Percentiles rank a stretch among this genome's conserved stretches.
Conservation (phyloP, 2,888 invertebrate genomes). For the Diachrysia chrysitis region DNA sequence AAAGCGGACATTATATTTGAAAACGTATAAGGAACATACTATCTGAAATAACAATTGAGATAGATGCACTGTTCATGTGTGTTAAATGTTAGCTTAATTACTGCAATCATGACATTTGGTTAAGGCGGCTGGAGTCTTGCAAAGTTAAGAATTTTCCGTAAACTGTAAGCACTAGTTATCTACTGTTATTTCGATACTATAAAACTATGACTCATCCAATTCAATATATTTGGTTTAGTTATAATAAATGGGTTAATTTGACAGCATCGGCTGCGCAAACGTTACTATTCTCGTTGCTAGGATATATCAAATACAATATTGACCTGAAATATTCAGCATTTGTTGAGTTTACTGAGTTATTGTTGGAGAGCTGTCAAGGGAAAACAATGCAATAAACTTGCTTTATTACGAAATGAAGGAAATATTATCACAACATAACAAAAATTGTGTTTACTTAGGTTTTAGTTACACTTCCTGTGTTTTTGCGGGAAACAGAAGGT, state of each 20-base stretch:
- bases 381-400: slow-evolving; percentile 29
- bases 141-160: neutral
- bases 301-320: slow-evolving; percentile 34
- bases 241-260: neutral
- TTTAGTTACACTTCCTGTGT: slow-evolving; percentile 2
- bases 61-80: too few species aligned
- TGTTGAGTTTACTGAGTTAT: slow-evolving; percentile 31
- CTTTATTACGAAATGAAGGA: slow-evolving; percentile 32
- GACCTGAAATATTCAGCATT: slow-evolving; percentile 33
- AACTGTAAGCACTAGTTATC: neutral
- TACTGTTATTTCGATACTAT: neutral
- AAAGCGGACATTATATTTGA: too few species aligned
- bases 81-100: too few species aligned
- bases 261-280: slow-evolving; percentile 15
- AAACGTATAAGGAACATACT: too few species aligned
- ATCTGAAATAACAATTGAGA: too few species aligned
- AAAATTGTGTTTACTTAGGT: slow-evolving; percentile 6
- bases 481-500: slow-evolving; percentile 18
- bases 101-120: neutral
- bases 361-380: slow-evolving; percentile 45
- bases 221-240: neutral
- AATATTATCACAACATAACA: slow-evolving; percentile 26
- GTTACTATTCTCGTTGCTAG: slow-evolving; percentile 27
- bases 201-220: slow-evolving; percentile 15
- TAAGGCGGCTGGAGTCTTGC: neutral